Base-by-base conservation (phyloP, 2,797 vertebrate genomes). In the Glyptemys insculpta region DNA sequence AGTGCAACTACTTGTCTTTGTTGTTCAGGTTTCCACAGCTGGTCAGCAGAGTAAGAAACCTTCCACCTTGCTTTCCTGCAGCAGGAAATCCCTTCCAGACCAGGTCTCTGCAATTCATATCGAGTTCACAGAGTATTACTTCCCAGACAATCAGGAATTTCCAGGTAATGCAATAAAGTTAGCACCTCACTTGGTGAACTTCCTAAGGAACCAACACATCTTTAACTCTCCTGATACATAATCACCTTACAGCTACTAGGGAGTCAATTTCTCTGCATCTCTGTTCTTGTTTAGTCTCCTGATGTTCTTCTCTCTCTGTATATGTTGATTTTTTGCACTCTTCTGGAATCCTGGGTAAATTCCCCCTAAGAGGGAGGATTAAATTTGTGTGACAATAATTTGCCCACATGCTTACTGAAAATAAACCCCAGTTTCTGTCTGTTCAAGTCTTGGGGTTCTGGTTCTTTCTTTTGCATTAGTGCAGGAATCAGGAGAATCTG, bases 51-150 rank as follows among this genome's bases (percentile, higher is more conserved):
- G 99, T 97, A 99, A 99, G 98, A 99, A 99, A 97, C 99, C 99
- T 0, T 99, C 99, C 94, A 99, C 99, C 74, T 98, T 99, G 83
- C 95, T 99, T 52, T 99, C 99, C 37, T 99, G 99, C 96, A 99
- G 98, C 52, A 99, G 99, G 80, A 99, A 99, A 97, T 97, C 98
- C 87, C 97, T 99, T 83, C 98, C 99, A 1, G 97, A 99, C 78
- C 98, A 98, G 84, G 96, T 98, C 19, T 99, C 99, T 92, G 99
- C 99, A 90, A 98, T 99, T 97, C 99, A 99, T 86, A 98, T 99
- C 90, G 99, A 99, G 94, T 99, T 99, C 96, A 99, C 99, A 0
- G 99, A 99, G 83, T 99, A 99, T 98, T 99, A 99, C 98, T 99
- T 99, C 92, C 99, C 99, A 25, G 99, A 99, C 97, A 99, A 99